Evolutionary conservation across 2,797 vertebrate species (phyloP).

Genomic region (Takifugu rubripes): DNA sequence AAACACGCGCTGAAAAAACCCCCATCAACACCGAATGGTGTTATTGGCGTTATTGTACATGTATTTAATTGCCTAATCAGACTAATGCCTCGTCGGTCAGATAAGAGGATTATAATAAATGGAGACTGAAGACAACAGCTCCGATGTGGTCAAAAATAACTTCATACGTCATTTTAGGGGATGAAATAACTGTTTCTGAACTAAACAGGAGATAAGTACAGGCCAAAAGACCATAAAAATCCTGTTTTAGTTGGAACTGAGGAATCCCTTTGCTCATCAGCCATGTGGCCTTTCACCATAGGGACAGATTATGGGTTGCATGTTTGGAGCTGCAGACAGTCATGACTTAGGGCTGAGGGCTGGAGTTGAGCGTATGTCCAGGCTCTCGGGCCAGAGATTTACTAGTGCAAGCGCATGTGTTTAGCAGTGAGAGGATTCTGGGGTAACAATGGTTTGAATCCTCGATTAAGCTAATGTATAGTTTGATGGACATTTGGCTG

Average conservation of each 20-base stretch:
- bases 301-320: conserved; percentile 63
- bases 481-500: conserved; percentile 18
- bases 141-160: conserved; percentile 12
- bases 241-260: conserved; percentile 36
- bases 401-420: conserved; percentile 34
- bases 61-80: conserved; percentile 30
- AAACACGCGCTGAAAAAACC: not conserved
- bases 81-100: conserved; percentile 14
- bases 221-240: conserved; percentile 19
- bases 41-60: conserved; percentile 3
- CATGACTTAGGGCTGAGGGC: conserved; percentile 58
- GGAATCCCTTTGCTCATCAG: conserved; percentile 38
- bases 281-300: conserved; percentile 51
- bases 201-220: conserved; percentile 36
- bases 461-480: conserved; percentile 43
- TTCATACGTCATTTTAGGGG: not conserved
- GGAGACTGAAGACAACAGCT: conserved; percentile 7
- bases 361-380: conserved; percentile 62
- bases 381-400: conserved; percentile 49
- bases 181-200: conserved; percentile 4
- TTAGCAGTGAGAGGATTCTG: conserved; percentile 42
- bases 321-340: conserved; percentile 52
- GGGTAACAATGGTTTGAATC: conserved; percentile 38
- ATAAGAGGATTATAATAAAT: conserved; percentile 26
- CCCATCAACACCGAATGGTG: not conserved